phyloP scores from a whole-genome alignment of 2,888 invertebrate species.

The Tetranychus piercei region DNA sequence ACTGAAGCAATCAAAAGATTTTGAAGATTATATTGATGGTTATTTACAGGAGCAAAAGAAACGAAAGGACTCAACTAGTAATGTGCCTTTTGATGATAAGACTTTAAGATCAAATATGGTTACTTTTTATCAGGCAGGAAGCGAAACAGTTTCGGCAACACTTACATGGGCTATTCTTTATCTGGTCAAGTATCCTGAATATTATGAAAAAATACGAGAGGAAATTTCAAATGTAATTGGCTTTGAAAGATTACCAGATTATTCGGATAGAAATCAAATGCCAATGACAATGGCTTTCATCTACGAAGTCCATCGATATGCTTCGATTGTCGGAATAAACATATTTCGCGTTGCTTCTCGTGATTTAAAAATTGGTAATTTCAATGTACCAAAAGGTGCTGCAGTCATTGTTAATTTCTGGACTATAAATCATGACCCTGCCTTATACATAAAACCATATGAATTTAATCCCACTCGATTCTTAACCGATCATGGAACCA shows the following conservation, averaged over 20 bases:
- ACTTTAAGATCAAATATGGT: neutral
- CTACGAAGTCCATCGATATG: neutral
- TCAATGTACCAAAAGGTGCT: neutral
- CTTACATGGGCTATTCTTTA: conserved; percentile 68
- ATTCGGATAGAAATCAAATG: conserved; percentile 59
- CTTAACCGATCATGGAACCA: neutral
- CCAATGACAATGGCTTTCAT: conserved; percentile 49
- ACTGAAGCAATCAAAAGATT: neutral
- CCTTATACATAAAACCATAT: neutral
- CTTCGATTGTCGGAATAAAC: neutral
- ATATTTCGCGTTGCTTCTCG: neutral
- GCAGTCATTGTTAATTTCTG: neutral
- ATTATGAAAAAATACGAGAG: conserved; percentile 59
- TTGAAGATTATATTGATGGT: neutral
- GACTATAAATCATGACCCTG: neutral
- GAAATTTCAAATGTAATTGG: conserved; percentile 53
- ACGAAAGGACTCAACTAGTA: too few species aligned
- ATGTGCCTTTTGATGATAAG: neutral
- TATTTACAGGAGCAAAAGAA: neutral
- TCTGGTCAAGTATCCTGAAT: conserved; percentile 66
- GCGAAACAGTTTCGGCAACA: conserved; percentile 80
- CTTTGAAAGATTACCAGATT: conserved; percentile 53
- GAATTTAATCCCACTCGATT: neutral
- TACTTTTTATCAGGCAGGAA: conserved; percentile 56
- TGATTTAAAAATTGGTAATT: neutral